Evolutionary conservation across 2,888 invertebrate species (phyloP).

Genomic region (Norana najaformis): DNA sequence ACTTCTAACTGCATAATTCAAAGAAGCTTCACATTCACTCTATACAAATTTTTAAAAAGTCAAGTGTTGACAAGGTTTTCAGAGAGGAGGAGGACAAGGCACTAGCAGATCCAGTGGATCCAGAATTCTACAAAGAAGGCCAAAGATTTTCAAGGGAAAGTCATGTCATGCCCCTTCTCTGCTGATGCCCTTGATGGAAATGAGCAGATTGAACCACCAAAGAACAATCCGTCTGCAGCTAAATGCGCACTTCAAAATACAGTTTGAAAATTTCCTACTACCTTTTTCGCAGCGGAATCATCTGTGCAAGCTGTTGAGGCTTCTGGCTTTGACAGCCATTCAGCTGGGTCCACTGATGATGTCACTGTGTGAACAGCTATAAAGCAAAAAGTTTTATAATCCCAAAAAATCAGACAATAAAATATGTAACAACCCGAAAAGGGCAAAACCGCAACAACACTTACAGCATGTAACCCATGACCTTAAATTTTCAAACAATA

Average conservation of each 20-base stretch:
- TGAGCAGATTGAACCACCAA: background rate
- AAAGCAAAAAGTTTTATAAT: background rate
- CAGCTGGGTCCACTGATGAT: background rate
- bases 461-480: background rate
- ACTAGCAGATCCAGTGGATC: background rate
- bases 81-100: background rate
- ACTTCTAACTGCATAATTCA: background rate
- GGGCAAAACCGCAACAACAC: background rate
- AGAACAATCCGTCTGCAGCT: background rate
- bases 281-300: background rate
- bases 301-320: background rate
- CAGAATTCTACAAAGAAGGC: background rate
- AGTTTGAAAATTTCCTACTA: background rate
- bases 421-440: background rate
- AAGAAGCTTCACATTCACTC: background rate
- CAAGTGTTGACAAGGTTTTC: background rate
- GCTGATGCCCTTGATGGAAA: background rate
- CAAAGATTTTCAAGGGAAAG: background rate
- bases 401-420: background rate
- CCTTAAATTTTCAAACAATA: background rate
- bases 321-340: background rate
- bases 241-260: background rate
- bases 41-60: background rate
- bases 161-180: no score
- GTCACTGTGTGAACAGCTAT: background rate